A percentile compares a stretch with the other conserved stretches of the same genome.
phyloP scores from a whole-genome alignment of 2,888 invertebrate species.

The Eilema depressum region DNA sequence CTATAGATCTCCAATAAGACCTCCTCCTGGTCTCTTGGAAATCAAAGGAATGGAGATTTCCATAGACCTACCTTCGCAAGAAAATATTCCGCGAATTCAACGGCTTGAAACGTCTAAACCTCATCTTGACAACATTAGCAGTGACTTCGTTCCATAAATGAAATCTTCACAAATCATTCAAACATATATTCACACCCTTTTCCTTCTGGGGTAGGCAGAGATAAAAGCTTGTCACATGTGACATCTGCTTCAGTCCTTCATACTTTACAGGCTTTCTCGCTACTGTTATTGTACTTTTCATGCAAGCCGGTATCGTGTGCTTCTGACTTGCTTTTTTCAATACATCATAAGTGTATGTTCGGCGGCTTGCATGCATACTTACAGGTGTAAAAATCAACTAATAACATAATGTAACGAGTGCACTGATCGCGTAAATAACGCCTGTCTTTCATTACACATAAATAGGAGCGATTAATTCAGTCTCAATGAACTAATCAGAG shows the following conservation, averaged over 20 bases:
- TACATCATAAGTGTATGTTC: background rate
- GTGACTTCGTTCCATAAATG: background rate
- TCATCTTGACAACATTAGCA: background rate
- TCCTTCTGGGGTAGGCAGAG: background rate
- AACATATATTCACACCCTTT: background rate
- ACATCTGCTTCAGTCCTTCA: background rate
- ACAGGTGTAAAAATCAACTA: background rate
- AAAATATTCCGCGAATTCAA: background rate
- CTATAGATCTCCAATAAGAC: too few relatives aligned
- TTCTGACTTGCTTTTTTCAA: background rate
- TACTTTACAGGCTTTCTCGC: background rate
- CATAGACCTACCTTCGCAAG: background rate
- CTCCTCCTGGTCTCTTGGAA: too few relatives aligned
- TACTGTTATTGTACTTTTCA: background rate
- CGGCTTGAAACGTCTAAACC: background rate
- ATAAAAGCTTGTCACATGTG: background rate
- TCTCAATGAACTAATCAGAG: constrained; percentile 73
- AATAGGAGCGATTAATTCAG: constrained; percentile 53
- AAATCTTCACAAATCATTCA: background rate
- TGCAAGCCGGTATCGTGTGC: background rate
- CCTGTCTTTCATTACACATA: constrained; percentile 49
- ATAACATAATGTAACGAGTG: constrained; percentile 26
- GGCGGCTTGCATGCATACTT: background rate
- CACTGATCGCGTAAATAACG: constrained; percentile 42
- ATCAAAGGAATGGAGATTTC: too few relatives aligned